Conservation (phyloP, 1,140 invertebrate species). For the Diuraphis noxia region DNA sequence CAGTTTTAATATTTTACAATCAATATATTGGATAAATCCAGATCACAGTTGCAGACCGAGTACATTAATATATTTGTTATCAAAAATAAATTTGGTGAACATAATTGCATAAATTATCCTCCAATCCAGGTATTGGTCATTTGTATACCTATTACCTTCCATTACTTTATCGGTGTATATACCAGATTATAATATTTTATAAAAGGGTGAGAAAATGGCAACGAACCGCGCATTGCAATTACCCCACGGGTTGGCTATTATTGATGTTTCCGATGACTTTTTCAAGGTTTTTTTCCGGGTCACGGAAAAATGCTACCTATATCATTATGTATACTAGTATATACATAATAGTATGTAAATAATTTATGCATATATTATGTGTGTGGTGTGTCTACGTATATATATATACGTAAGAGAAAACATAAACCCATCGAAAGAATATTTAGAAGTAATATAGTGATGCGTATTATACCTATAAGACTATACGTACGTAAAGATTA, state of each 20-base stretch:
- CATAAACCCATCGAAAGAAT: neutral
- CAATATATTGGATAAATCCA: too few relatives aligned
- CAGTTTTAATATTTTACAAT: neutral
- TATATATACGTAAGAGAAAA: neutral
- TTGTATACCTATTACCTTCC: too few relatives aligned
- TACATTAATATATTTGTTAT: neutral
- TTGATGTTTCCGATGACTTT: conserved; percentile 13
- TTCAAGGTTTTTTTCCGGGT: conserved; percentile 17
- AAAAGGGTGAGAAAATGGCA: neutral
- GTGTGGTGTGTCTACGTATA: neutral
- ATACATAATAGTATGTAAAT: neutral
- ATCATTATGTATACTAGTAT: neutral
- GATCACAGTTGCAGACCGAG: too few relatives aligned
- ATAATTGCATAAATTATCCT: neutral
- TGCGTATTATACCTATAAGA: neutral
- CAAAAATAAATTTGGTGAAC: neutral
- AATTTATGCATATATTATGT: neutral
- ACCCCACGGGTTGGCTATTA: neutral
- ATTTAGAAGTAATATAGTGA: neutral
- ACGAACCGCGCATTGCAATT: neutral
- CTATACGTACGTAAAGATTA: too few relatives aligned
- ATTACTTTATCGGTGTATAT: neutral
- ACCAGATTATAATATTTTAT: neutral
- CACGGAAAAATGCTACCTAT: neutral
- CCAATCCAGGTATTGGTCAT: neutral